A percentile compares a stretch with the other conserved stretches of the same genome.
phyloP scores from a whole-genome alignment of 2,888 invertebrate species.

The Brenthis hecate region DNA sequence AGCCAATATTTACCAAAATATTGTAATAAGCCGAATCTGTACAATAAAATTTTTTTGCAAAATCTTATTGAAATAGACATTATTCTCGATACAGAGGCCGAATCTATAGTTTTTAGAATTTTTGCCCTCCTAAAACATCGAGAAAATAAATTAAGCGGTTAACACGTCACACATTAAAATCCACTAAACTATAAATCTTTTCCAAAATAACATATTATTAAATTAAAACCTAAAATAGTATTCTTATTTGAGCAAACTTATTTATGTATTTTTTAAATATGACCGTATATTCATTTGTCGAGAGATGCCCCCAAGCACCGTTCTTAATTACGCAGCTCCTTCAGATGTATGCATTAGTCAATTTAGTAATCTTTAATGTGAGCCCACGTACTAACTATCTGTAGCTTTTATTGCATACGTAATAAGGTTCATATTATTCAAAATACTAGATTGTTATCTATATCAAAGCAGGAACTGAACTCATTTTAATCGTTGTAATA shows the following conservation, averaged over 20 bases:
- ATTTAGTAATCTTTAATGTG: constrained; percentile 43
- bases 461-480: constrained; percentile 19
- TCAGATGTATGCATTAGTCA: constrained; percentile 50
- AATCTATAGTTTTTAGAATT: too few relatives aligned
- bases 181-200: constrained; percentile 4
- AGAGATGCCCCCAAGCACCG: constrained; percentile 45
- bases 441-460: constrained; percentile 41
- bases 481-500: constrained; percentile 28
- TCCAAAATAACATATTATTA: constrained; percentile 10
- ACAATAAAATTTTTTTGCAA: too few relatives aligned
- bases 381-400: constrained; percentile 6
- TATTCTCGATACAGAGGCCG: too few relatives aligned
- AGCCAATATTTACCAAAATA: too few relatives aligned
- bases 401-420: constrained; percentile 2
- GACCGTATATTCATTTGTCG: constrained; percentile 37
- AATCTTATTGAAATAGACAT: too few relatives aligned
- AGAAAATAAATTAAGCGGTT: not conserved
- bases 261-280: constrained; percentile 6
- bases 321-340: constrained; percentile 56
- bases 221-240: constrained; percentile 7
- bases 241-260: constrained; percentile 6
- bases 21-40: too few relatives aligned
- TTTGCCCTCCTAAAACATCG: not conserved
- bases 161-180: not conserved
- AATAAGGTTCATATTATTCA: constrained; percentile 4